Evolutionary conservation across 2,888 invertebrate species (phyloP).

Genomic region (Polyommatus iphigenia): DNA sequence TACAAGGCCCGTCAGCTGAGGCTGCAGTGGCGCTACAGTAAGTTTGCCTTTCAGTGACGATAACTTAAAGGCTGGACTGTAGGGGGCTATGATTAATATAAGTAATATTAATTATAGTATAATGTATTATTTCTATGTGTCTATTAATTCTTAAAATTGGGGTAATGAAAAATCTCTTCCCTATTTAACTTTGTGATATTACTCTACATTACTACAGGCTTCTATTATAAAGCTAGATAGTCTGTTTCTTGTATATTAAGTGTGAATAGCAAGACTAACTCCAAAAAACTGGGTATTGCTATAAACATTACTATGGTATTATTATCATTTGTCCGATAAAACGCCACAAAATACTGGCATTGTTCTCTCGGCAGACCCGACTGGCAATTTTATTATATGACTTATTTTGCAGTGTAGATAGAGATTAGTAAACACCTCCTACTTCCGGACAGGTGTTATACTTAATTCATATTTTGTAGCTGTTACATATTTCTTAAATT

Average conservation of each 20-base stretch:
- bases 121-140: conserved; percentile 12
- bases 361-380: conserved; percentile 75
- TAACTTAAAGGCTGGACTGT: background rate
- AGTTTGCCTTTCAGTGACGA: background rate
- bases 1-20: background rate
- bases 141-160: background rate
- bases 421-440: conserved; percentile 36
- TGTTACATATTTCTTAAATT: background rate
- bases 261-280: conserved; percentile 78
- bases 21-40: background rate
- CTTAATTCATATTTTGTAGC: conserved; percentile 27
- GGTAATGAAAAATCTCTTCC: background rate
- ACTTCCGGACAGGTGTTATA: conserved; percentile 38
- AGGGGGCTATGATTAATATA: background rate
- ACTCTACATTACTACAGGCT: conserved; percentile 45
- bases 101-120: background rate
- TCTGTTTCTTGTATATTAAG: conserved; percentile 60
- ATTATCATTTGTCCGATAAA: conserved; percentile 77
- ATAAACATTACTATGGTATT: conserved; percentile 50
- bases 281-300: conserved; percentile 79
- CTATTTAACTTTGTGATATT: conserved; percentile 31
- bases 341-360: conserved; percentile 78
- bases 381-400: conserved; percentile 48
- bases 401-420: conserved; percentile 40
- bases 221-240: conserved; percentile 63